Base-by-base conservation (phyloP, 2,888 invertebrate genomes). In the Therioaphis trifolii region DNA sequence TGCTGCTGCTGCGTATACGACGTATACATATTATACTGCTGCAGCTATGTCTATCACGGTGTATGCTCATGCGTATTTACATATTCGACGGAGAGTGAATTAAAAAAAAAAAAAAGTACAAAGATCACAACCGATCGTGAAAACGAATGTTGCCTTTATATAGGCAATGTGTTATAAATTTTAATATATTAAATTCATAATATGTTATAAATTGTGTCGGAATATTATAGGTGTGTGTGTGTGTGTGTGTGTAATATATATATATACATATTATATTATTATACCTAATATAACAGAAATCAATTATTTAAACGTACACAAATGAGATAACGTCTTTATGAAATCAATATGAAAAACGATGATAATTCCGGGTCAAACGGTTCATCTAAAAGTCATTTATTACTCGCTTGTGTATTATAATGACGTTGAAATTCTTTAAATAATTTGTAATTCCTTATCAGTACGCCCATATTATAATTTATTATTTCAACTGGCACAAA, bases 321-420 rank as follows among this genome's bases (percentile, higher is more conserved):
- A n/a, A n/a, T n/a, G n/a, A n/a, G 21, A 24, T n/a, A 43, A 68
- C 24, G 21, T 40, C 4, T 7, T 35, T 3, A 35, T 49, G n/a
- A 21, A 58, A 58, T 58, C 29, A 52, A 29, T 21, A 52, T 52
- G 71, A 72, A 72, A 72, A 72, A 72, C 46, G 12, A 71, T 63
- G 27, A 72, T 72, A 72, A 49, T 72, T 49, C 29, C 49, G 5
- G 71, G 71, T 72, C 71, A 52, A 72, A 72, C 2, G 5, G 52
- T 72, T 72, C 29, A 52, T 4, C n/a, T 14, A 29, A 72, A 72
- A 72, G n/a, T 52, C 29, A n/a, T 72, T 72, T 72, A 72, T 72
- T 29, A 71, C 49, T n/a, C 4, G 27, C 21, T 15, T n/a, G 27
- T 49, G n/a, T n/a, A n/a, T n/a, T n/a, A n/a, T 24, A 27, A 21